phyloP scores from a whole-genome alignment of 2,113 vertebrate species.

The Albula glossodonta region DNA sequence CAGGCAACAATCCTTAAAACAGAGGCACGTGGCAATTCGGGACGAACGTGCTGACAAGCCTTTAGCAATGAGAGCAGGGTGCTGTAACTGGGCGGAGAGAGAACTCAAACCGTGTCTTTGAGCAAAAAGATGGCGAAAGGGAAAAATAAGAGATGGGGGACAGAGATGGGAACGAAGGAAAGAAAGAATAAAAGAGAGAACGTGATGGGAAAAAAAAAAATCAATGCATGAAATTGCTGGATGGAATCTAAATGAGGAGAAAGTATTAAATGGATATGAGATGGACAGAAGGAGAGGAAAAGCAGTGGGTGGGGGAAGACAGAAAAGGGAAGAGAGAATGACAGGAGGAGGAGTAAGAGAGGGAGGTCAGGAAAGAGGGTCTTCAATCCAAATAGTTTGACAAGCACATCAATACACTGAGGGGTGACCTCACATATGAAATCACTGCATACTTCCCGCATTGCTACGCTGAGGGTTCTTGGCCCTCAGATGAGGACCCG shows the following conservation, averaged over 20 bases:
- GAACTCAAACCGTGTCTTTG: background rate
- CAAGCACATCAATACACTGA: background rate
- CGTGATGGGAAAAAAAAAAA: background rate
- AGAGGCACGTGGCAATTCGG: background rate
- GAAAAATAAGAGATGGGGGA: background rate
- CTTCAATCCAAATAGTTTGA: background rate
- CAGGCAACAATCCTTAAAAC: background rate
- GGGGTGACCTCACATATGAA: constrained; percentile 3
- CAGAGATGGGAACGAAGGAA: background rate
- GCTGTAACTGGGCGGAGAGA: background rate
- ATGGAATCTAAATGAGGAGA: background rate
- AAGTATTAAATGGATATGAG: background rate
- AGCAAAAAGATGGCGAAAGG: background rate
- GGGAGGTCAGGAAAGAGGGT: background rate
- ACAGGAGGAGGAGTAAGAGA: background rate
- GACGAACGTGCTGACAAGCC: background rate
- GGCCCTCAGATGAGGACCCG: background rate
- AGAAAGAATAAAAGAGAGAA: no score
- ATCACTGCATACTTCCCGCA: background rate
- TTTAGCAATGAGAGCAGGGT: background rate
- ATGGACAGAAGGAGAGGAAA: background rate
- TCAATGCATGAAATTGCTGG: background rate
- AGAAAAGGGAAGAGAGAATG: background rate
- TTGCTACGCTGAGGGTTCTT: background rate
- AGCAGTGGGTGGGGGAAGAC: background rate